Evolutionary conservation across 2,888 invertebrate species (phyloP).

Genomic region (Sarcophaga subvicina): DNA sequence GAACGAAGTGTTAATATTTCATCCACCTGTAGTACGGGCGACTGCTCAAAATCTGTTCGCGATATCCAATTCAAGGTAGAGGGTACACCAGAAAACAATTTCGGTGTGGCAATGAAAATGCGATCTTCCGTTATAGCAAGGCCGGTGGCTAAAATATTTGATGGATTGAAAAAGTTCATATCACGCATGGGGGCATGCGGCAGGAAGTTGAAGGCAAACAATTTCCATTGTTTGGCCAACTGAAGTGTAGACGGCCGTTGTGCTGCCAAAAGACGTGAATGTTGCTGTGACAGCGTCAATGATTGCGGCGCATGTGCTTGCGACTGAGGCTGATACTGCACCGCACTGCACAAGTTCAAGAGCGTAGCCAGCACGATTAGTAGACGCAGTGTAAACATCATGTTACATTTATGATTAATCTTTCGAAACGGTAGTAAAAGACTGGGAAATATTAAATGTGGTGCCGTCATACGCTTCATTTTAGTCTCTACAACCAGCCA

Average conservation of each 20-base stretch:
- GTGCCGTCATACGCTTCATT: slow-evolving; percentile 23
- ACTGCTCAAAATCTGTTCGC: slow-evolving; percentile 86
- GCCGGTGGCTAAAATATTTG: slow-evolving; percentile 90
- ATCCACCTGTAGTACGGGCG: slow-evolving; percentile 86
- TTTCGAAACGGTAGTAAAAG: slow-evolving; percentile 42
- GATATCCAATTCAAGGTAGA: slow-evolving; percentile 89
- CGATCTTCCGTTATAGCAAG: slow-evolving; percentile 88
- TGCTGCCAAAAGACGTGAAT: slow-evolving; percentile 48
- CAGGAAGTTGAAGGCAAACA: slow-evolving; percentile 87
- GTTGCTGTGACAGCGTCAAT: slow-evolving; percentile 16
- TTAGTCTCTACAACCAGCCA: slow-evolving; percentile 9
- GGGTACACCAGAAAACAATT: slow-evolving; percentile 89
- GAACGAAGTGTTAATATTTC: background rate
- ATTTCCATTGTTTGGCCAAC: slow-evolving; percentile 87
- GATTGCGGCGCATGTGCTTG: slow-evolving; percentile 50
- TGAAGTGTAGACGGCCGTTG: slow-evolving; percentile 81
- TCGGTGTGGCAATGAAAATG: slow-evolving; percentile 89
- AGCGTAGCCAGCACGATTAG: slow-evolving; percentile 47
- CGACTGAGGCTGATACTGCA: slow-evolving; percentile 53
- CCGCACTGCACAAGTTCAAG: slow-evolving; percentile 64
- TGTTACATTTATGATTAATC: slow-evolving; percentile 51
- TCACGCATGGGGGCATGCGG: slow-evolving; percentile 84
- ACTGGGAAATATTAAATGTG: slow-evolving; percentile 14
- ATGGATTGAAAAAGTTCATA: slow-evolving; percentile 83
- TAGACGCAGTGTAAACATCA: slow-evolving; percentile 55